A percentile compares a stretch with the other conserved stretches of the same genome.
Conservation (phyloP, 2,888 invertebrate genomes). For the Pollenia labialis region DNA sequence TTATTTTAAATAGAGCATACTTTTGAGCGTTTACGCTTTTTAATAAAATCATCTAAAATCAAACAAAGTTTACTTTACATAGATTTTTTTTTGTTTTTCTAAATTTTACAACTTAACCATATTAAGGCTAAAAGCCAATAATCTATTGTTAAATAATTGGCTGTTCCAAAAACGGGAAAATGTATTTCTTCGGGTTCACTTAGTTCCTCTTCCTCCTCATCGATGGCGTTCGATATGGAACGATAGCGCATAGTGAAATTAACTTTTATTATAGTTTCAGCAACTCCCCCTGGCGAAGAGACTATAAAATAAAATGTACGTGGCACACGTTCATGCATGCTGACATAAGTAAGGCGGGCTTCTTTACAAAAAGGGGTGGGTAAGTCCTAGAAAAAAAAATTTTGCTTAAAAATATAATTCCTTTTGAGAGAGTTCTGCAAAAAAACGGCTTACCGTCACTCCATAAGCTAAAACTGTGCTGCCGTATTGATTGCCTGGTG, state of each 20-base stretch:
- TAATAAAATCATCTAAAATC: slow-evolving; percentile 23
- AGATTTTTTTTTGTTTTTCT: slow-evolving; percentile 33
- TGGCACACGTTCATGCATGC: slow-evolving; percentile 84
- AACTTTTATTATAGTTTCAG: slow-evolving; percentile 83
- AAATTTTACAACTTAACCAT: slow-evolving; percentile 59
- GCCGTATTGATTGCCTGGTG: slow-evolving; percentile 84
- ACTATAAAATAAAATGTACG: slow-evolving; percentile 84
- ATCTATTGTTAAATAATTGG: not conserved
- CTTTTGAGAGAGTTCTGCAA: not conserved
- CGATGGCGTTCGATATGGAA: slow-evolving; percentile 82
- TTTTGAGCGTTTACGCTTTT: slow-evolving; percentile 27
- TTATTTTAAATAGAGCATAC: slow-evolving; percentile 24
- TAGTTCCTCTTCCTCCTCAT: slow-evolving; percentile 84
- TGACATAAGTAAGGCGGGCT: slow-evolving; percentile 84
- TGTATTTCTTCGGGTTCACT: slow-evolving; percentile 84
- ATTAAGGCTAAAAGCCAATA: slow-evolving; percentile 48
- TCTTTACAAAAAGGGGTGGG: slow-evolving; percentile 84
- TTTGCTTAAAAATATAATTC: not conserved
- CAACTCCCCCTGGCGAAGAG: slow-evolving; percentile 83
- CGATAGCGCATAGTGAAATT: slow-evolving; percentile 84
- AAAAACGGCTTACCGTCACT: slow-evolving; percentile 81
- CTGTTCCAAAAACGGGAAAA: slow-evolving; percentile 83
- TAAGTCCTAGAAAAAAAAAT: slow-evolving; percentile 79
- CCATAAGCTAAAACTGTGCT: slow-evolving; percentile 84
- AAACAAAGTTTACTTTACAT: slow-evolving; percentile 45